Evolutionary conservation across 2,797 vertebrate species (phyloP), one percentile per base, ranked within the genome.

Genomic region (Spizella passerina): DNA sequence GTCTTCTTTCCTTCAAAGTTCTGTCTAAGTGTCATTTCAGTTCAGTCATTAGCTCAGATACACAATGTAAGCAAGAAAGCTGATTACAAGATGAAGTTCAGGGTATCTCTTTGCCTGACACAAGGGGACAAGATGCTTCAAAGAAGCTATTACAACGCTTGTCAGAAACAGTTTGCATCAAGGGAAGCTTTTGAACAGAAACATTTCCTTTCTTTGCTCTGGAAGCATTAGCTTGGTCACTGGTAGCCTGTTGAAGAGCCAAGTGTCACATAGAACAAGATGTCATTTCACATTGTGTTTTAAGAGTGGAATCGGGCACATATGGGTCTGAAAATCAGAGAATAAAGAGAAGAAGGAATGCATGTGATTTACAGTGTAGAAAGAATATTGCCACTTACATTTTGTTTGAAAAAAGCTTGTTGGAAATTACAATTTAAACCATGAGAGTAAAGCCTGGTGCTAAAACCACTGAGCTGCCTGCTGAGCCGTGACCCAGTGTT

Each of bases 131-230:
- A 38, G 86, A 81, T 80, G 57, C 85, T 95, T 96, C 88, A 72
- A 83, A 94, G 86, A 72, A 86, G 69, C 76, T 86, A 59, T 83
- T 93, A 79, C 72, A 72, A 89, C 5, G 24, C 86, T 91, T 91
- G 82, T 95, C 92, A 92, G 82, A 91, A 92, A 53, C 72, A 78
- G 64, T 91, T 92, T 93, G 53, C 66, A 94, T 96, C 78, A 92
- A 89, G 75, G 64, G 68, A 91, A 86, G 87, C 76, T 91, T 93
- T 82, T 90, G 77, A 95, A 90, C 57, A 75, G 85, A 89, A 91
- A 59, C 63, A 39, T 88, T 91, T 93, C 82, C n/a, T 82, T 91
- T 82, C 76, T 88, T 47, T 88, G 76, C 60, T 93, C 53, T 78
- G 52, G 34, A 55, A 78, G 50, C 47, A 22, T 93, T 76, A 80